Percentiles rank a stretch among this genome's conserved stretches.
Evolutionary conservation across 2,113 vertebrate species (phyloP).

Genomic region (Hydropotes inermis): DNA sequence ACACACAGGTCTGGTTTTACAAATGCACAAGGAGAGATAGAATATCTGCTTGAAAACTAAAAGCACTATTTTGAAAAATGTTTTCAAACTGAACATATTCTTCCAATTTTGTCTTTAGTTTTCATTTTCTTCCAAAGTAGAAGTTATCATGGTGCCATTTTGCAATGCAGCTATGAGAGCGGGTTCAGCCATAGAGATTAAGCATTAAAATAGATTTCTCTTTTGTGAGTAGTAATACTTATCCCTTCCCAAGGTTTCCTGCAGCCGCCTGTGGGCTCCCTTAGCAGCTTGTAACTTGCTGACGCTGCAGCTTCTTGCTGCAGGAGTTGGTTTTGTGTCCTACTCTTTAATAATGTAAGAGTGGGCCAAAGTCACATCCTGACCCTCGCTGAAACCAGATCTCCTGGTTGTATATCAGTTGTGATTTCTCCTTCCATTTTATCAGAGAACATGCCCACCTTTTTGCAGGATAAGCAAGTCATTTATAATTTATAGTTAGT

Average conservation of each 20-base stretch:
- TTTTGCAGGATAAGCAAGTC: neutral
- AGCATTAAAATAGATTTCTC: neutral
- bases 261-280: rapidly evolving
- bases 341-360: neutral
- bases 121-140: neutral
- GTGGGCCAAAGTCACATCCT: neutral
- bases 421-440: neutral
- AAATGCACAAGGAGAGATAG: rapidly evolving
- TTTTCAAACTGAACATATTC: neutral
- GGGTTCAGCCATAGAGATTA: too few relatives aligned
- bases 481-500: neutral
- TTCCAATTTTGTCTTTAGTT: neutral
- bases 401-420: neutral
- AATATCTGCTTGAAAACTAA: neutral
- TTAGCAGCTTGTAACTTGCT: neutral
- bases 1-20: neutral
- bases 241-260: neutral
- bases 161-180: rapidly evolving
- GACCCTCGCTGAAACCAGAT: neutral
- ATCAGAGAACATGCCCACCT: neutral
- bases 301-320: neutral
- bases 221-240: neutral
- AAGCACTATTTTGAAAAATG: neutral
- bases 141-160: neutral
- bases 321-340: neutral